Evolutionary conservation across 2,888 invertebrate genomes (phyloP).

Genomic region (Geotrupes spiniger): DNA sequence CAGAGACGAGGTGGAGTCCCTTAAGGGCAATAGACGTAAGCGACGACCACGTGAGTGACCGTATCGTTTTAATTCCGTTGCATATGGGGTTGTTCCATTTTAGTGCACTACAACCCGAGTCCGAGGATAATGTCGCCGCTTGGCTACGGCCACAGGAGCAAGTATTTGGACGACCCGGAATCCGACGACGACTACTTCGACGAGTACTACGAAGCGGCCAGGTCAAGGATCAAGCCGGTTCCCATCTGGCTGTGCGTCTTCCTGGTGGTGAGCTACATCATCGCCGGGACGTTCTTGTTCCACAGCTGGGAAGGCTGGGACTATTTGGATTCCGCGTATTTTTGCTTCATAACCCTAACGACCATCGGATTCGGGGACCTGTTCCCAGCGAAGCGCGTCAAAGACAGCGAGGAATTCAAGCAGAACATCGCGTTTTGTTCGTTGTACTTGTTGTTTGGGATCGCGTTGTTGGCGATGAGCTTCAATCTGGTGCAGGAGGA

Average conservation of each 20-base stretch:
- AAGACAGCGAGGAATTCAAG: slow-evolving; percentile 51
- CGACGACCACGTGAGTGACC: slow-evolving; percentile 17
- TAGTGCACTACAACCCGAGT: slow-evolving; percentile 50
- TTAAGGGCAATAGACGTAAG: slow-evolving; percentile 11
- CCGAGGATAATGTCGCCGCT: slow-evolving; percentile 68
- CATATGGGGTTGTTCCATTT: slow-evolving; percentile 13
- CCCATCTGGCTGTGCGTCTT: slow-evolving; percentile 89
- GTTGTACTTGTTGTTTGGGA: slow-evolving; percentile 89
- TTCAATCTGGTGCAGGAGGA: slow-evolving; percentile 95
- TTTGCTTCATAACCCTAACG: slow-evolving; percentile 90
- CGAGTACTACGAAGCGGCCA: slow-evolving; percentile 44
- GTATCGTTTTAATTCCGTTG: not conserved
- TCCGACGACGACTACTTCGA: slow-evolving; percentile 57
- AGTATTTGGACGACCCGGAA: slow-evolving; percentile 59
- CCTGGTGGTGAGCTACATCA: slow-evolving; percentile 84
- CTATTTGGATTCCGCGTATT: slow-evolving; percentile 85
- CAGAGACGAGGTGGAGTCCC: slow-evolving; percentile 27
- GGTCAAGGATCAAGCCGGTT: slow-evolving; percentile 64
- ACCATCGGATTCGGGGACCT: slow-evolving; percentile 93
- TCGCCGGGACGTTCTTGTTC: slow-evolving; percentile 85
- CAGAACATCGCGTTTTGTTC: slow-evolving; percentile 83
- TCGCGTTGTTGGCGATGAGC: slow-evolving; percentile 92
- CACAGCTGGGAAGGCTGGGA: slow-evolving; percentile 83
- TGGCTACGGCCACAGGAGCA: slow-evolving; percentile 63
- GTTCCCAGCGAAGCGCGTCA: slow-evolving; percentile 76